Percentiles rank a stretch among this genome's conserved stretches.
Evolutionary conservation across 1,140 invertebrate species (phyloP).

Genomic region (Pseudobourletiella spinata): DNA sequence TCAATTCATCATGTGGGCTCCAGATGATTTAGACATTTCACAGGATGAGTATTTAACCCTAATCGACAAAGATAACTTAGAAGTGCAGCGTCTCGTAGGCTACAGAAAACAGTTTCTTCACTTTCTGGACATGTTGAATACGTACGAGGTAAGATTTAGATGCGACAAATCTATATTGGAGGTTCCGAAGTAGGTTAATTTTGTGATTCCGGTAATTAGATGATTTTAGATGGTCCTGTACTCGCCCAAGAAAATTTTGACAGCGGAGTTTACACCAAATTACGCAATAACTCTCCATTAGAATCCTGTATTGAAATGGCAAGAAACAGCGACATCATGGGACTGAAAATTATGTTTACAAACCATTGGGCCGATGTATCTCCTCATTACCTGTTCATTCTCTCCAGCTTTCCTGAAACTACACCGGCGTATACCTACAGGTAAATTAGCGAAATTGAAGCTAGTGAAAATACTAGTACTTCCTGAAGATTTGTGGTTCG

Average conservation of each 20-base stretch:
- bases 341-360: conserved; percentile 58
- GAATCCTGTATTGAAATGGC: conserved; percentile 56
- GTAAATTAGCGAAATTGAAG: too few relatives aligned
- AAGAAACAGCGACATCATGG: conserved; percentile 48
- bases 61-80: conserved; percentile 43
- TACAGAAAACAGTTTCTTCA: conserved; percentile 51
- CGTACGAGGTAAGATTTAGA: conserved; percentile 52
- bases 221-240: conserved; percentile 44
- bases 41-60: conserved; percentile 32
- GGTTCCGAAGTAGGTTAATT: too few relatives aligned
- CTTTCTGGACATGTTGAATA: conserved; percentile 55
- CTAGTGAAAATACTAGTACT: too few relatives aligned
- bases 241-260: conserved; percentile 46
- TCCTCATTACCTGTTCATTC: conserved; percentile 58
- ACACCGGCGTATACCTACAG: conserved; percentile 58
- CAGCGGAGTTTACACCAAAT: conserved; percentile 50
- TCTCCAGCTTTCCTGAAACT: conserved; percentile 69
- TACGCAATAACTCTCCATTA: conserved; percentile 49
- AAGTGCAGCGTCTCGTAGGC: conserved; percentile 49
- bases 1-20: conserved; percentile 36
- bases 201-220: conserved; percentile 27
- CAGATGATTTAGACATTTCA: conserved; percentile 30
- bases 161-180: too few relatives aligned
- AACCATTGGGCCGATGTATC: conserved; percentile 56
- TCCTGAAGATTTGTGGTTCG: too few relatives aligned